phyloP scores from a whole-genome alignment of 2,888 invertebrate genomes.

The Ochlodes sylvanus region DNA sequence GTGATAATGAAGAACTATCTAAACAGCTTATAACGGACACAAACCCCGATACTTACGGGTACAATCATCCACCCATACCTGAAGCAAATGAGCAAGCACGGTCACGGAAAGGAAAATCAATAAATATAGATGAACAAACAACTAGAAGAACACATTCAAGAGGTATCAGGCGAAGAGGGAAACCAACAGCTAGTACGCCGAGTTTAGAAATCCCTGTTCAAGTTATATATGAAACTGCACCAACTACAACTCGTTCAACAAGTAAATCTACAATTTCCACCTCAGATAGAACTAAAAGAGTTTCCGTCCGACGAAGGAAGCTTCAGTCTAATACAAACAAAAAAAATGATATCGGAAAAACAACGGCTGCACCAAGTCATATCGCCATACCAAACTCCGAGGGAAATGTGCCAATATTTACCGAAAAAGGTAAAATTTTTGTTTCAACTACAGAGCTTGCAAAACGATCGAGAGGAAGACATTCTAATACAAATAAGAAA shows the following conservation, averaged over 20 bases:
- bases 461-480: no score
- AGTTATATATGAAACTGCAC: constrained; percentile 49
- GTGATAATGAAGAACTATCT: constrained; percentile 43
- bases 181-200: neutral
- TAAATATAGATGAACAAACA: constrained; percentile 12
- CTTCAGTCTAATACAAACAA: constrained; percentile 1
- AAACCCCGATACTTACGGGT: constrained; percentile 40
- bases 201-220: constrained; percentile 49
- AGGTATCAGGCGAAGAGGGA: neutral
- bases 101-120: constrained; percentile 16
- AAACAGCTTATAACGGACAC: constrained; percentile 16
- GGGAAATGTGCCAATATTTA: constrained; percentile 1
- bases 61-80: constrained; percentile 52
- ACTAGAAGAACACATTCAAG: constrained; percentile 8
- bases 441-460: neutral
- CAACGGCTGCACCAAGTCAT: neutral
- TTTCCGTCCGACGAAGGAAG: constrained; percentile 2
- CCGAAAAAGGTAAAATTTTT: neutral
- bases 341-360: constrained; percentile 24
- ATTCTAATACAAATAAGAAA: constrained; percentile 12
- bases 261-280: constrained; percentile 44
- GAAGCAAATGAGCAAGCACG: neutral
- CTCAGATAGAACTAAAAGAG: constrained; percentile 37
- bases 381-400: neutral
- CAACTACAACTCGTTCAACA: constrained; percentile 24